phyloP scores from a whole-genome alignment of 2,797 vertebrate genomes.

The Hephaestus fuliginosus region DNA sequence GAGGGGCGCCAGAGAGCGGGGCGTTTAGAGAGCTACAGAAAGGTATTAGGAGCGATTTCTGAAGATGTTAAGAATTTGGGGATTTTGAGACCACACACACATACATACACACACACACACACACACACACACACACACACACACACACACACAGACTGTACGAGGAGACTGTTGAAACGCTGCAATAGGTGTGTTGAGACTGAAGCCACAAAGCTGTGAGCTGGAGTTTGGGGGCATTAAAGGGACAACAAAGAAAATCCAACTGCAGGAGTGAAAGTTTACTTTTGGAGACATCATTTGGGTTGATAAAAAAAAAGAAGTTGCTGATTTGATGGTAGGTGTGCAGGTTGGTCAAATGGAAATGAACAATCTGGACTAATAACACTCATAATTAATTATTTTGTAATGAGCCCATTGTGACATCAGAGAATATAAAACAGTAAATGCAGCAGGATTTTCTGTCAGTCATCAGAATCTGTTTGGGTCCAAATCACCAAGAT shows the following conservation, averaged over 20 bases:
- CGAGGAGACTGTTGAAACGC: background rate
- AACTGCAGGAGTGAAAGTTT: background rate
- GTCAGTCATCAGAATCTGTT: background rate
- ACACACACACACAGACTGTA: background rate
- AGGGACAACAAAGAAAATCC: background rate
- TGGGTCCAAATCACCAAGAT: background rate
- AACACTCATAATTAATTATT: background rate
- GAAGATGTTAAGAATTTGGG: slow-evolving; percentile 41
- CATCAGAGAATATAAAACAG: background rate
- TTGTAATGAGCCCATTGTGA: background rate
- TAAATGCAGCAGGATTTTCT: background rate
- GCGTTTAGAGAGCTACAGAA: slow-evolving; percentile 56
- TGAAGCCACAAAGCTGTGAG: slow-evolving; percentile 1
- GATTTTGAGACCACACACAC: slow-evolving; percentile 21
- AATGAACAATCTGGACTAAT: background rate
- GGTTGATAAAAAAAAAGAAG: background rate
- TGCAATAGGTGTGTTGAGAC: slow-evolving; percentile 4
- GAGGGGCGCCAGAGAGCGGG: slow-evolving; percentile 46
- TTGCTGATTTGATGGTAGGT: background rate
- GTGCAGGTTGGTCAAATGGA: background rate
- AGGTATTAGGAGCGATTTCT: slow-evolving; percentile 64
- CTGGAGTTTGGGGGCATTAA: background rate
- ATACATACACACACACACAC: no score
- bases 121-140: slow-evolving; percentile 12
- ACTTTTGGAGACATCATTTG: background rate